A percentile compares a stretch with the other conserved stretches of the same genome.
phyloP scores from a whole-genome alignment of 2,797 vertebrate species.

The Atherinosoma microstoma region DNA sequence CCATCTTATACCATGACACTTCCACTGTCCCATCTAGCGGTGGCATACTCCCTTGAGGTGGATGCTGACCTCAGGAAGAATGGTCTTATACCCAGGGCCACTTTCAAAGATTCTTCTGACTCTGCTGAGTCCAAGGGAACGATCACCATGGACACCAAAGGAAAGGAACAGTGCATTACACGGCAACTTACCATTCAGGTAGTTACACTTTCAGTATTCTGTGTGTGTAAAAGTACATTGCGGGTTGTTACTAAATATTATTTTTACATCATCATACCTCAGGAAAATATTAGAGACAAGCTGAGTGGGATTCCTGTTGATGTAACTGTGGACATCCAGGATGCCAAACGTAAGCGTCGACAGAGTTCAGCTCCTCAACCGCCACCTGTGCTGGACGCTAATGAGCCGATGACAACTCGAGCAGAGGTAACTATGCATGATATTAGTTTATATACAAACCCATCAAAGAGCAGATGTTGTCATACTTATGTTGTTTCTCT shows the following conservation, averaged over 20 bases:
- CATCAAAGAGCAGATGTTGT: background rate
- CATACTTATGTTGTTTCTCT: background rate
- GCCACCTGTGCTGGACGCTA: constrained; percentile 87
- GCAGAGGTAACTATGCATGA: constrained; percentile 77
- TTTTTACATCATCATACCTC: background rate
- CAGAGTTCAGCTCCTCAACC: constrained; percentile 76
- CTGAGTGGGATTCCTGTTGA: constrained; percentile 90
- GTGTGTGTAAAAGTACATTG: background rate
- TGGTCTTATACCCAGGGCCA: constrained; percentile 82
- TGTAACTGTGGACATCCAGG: constrained; percentile 85
- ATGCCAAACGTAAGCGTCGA: constrained; percentile 78
- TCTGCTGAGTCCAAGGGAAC: constrained; percentile 72
- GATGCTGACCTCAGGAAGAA: constrained; percentile 84
- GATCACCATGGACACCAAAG: constrained; percentile 81
- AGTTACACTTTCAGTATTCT: constrained; percentile 13
- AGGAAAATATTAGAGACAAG: constrained; percentile 94
- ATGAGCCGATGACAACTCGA: constrained; percentile 69
- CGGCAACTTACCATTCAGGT: constrained; percentile 86
- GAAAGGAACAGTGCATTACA: constrained; percentile 76
- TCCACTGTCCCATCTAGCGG: constrained; percentile 71
- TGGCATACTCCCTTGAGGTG: constrained; percentile 85
- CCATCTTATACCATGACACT: background rate
- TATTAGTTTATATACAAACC: background rate
- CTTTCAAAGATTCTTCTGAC: constrained; percentile 63
- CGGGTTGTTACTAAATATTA: background rate